These are phyloP conservation scores for Drosophila pectinifera DNA, from an alignment of 1,140 invertebrate genomes.

Conservation along the genomic window DNA sequence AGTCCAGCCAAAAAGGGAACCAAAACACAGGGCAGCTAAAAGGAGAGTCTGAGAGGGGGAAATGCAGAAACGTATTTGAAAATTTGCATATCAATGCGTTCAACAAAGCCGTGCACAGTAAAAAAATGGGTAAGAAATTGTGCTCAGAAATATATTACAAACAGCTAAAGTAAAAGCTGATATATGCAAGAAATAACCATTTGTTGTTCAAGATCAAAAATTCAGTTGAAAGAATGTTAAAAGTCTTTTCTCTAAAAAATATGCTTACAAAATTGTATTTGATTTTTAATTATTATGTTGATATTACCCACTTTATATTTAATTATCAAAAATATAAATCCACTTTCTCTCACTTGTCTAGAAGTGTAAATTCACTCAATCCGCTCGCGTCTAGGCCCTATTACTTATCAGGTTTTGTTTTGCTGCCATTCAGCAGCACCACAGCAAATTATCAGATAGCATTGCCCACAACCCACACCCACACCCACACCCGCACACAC, in stretches of 20 bases:
- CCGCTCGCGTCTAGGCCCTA: conserved; percentile 48
- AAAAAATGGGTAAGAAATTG: neutral
- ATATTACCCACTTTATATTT: too few relatives aligned
- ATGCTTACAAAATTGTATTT: too few relatives aligned
- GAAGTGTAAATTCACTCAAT: conserved; percentile 15
- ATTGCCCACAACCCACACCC: conserved; percentile 20
- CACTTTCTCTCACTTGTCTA: too few relatives aligned
- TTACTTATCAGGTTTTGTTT: conserved; percentile 74
- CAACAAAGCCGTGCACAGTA: conserved; percentile 32
- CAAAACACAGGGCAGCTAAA: conserved; percentile 28
- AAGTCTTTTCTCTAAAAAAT: neutral
- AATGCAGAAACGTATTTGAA: conserved; percentile 64
- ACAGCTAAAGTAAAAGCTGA: too few relatives aligned
- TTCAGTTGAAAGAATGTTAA: too few relatives aligned
- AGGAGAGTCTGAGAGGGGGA: conserved; percentile 1
- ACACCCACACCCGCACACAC: too few relatives aligned
- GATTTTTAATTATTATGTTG: accelerated
- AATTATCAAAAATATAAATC: neutral
- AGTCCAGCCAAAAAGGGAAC: conserved; percentile 51
- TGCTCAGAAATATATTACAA: neutral
- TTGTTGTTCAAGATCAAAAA: too few relatives aligned
- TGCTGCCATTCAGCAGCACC: conserved; percentile 45
- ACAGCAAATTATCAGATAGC: conserved; percentile 79
- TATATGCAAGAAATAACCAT: too few relatives aligned
- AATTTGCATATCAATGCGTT: conserved; percentile 81